phyloP scores from a whole-genome alignment of 2,113 vertebrate genomes.

The Sphyrna mokarran region DNA sequence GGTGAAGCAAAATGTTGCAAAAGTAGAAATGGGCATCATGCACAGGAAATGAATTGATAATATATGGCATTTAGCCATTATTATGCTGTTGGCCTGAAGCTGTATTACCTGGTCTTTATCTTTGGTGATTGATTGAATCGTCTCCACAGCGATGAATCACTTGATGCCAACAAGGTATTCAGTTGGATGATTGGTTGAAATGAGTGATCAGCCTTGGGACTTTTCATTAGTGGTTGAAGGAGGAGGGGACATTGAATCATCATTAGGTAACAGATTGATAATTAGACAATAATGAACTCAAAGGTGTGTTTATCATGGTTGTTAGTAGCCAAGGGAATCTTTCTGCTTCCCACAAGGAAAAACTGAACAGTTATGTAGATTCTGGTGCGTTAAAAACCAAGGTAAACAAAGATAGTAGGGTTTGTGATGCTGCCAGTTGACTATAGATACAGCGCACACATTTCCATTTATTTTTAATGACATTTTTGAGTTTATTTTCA shows the following conservation, averaged over 20 bases:
- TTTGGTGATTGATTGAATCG: slow-evolving; percentile 16
- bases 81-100: not conserved
- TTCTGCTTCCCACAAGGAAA: not conserved
- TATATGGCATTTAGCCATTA: not conserved
- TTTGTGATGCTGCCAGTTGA: not conserved
- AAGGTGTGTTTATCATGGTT: slow-evolving; percentile 19
- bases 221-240: not conserved
- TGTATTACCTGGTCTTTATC: slow-evolving; percentile 11
- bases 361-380: too few relatives aligned
- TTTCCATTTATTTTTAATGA: slow-evolving; percentile 31
- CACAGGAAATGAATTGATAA: not conserved
- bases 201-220: not conserved
- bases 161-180: not conserved
- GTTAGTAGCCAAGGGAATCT: not conserved
- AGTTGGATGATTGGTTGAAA: slow-evolving; percentile 3
- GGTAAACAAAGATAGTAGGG: not conserved
- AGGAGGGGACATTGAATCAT: not conserved
- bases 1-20: not conserved
- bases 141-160: not conserved
- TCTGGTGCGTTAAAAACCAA: not conserved
- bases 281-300: slow-evolving; percentile 23
- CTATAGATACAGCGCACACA: not conserved
- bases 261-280: not conserved
- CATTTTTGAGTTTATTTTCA: slow-evolving; percentile 31
- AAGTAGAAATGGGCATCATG: not conserved